Percentiles rank a stretch among this genome's conserved stretches.
Evolutionary conservation across 2,113 vertebrate species (phyloP).

Genomic region (Oenanthe melanoleuca): DNA sequence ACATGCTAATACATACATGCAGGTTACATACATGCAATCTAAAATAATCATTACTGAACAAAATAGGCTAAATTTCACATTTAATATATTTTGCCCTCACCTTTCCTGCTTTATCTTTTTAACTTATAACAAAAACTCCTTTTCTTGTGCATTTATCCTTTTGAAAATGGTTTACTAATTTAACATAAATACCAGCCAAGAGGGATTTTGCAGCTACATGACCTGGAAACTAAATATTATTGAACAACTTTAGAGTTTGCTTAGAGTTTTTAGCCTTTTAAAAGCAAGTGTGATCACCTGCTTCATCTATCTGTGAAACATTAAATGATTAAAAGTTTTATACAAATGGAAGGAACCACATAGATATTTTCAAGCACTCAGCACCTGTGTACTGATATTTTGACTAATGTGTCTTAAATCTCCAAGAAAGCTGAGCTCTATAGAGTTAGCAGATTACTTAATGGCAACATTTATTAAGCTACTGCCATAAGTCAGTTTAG

Average conservation of each 20-base stretch:
- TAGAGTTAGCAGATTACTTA: slow-evolving; percentile 36
- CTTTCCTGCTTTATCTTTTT: neutral
- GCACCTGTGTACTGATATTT: neutral
- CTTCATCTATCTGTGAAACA: neutral
- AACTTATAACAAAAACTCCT: neutral
- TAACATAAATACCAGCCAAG: neutral
- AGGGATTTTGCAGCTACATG: neutral
- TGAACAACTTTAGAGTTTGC: neutral
- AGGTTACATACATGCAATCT: neutral
- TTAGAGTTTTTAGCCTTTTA: neutral
- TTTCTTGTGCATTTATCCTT: neutral
- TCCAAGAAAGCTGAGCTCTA: slow-evolving; percentile 14
- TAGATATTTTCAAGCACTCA: slow-evolving; percentile 19
- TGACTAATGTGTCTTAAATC: neutral
- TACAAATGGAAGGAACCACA: neutral
- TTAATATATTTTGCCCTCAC: neutral
- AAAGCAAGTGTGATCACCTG: neutral
- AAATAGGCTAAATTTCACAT: neutral
- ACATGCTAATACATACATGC: neutral
- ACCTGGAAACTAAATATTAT: neutral
- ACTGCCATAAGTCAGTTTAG: slow-evolving; percentile 17
- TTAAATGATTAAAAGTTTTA: slow-evolving; percentile 27
- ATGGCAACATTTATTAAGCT: slow-evolving; percentile 7
- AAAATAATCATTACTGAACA: neutral
- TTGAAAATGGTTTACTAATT: neutral